phyloP scores from a whole-genome alignment of 2,113 vertebrate genomes.

The Cryptoleucopteryx plumbea region DNA sequence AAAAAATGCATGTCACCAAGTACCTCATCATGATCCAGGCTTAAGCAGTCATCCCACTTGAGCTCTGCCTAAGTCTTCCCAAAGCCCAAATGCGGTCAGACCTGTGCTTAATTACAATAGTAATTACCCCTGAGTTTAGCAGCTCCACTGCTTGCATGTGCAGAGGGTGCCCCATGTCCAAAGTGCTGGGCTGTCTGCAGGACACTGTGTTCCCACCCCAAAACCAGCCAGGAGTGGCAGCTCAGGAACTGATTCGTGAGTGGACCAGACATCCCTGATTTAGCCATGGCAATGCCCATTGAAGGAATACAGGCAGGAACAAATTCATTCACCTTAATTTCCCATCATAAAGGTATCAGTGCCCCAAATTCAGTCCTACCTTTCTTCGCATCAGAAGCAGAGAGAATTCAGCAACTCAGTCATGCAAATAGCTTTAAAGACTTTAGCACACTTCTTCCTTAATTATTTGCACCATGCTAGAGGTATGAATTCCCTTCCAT shows the following conservation, averaged over 20 bases:
- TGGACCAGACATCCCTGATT: not conserved
- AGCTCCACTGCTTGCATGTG: accelerated
- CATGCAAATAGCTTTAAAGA: not conserved
- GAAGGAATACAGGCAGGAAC: not conserved
- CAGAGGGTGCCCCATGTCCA: accelerated
- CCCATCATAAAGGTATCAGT: not conserved
- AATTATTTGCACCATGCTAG: not conserved
- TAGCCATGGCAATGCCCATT: not conserved
- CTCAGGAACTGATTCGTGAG: not conserved
- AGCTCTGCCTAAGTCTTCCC: not conserved
- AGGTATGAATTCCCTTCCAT: not conserved
- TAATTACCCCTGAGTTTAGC: not conserved
- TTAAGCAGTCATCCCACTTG: not conserved
- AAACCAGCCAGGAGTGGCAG: not conserved
- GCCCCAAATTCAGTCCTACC: not conserved
- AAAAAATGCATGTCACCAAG: not conserved
- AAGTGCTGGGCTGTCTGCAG: not conserved
- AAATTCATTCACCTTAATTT: not conserved
- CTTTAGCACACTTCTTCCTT: not conserved
- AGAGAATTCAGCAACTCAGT: not conserved
- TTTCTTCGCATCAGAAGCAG: not conserved
- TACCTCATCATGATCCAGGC: not conserved
- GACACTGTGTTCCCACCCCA: not conserved
- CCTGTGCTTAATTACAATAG: not conserved
- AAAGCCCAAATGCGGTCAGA: not conserved